Percentiles rank a stretch among this genome's conserved stretches.
Conservation (phyloP, 2,113 vertebrate species). For the Ramphastos sulfuratus region DNA sequence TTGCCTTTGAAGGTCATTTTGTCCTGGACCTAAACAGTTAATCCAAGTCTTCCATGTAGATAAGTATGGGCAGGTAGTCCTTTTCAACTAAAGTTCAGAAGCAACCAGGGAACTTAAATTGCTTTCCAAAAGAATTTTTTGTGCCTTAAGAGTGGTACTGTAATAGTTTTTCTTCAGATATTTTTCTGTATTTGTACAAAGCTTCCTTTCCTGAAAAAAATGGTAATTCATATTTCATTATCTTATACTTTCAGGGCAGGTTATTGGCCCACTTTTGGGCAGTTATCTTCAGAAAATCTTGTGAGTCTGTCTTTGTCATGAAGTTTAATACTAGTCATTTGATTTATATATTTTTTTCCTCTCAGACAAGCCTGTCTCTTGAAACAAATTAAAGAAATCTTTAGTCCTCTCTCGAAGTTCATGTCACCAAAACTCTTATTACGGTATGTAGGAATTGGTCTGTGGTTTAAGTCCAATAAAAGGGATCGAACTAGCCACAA, state of each 20-base stretch:
- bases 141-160: not conserved
- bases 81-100: constrained; percentile 28
- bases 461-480: not conserved
- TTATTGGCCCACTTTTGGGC: not conserved
- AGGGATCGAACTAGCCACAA: not conserved
- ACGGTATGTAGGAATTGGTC: not conserved
- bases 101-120: not conserved
- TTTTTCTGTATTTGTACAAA: not conserved
- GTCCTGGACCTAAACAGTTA: not conserved
- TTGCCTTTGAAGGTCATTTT: constrained; percentile 1
- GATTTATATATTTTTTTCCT: not conserved
- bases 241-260: not conserved
- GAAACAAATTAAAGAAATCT: not conserved
- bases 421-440: accelerated
- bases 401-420: not conserved
- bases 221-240: not conserved
- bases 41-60: not conserved
- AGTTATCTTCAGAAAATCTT: not conserved
- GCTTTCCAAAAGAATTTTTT: not conserved
- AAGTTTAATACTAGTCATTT: not conserved
- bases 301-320: not conserved
- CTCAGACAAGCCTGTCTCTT: not conserved
- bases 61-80: not conserved
- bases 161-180: not conserved
- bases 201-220: not conserved